Conservation (phyloP, 2,888 invertebrate genomes). For the Barypeithes pellucidus region DNA sequence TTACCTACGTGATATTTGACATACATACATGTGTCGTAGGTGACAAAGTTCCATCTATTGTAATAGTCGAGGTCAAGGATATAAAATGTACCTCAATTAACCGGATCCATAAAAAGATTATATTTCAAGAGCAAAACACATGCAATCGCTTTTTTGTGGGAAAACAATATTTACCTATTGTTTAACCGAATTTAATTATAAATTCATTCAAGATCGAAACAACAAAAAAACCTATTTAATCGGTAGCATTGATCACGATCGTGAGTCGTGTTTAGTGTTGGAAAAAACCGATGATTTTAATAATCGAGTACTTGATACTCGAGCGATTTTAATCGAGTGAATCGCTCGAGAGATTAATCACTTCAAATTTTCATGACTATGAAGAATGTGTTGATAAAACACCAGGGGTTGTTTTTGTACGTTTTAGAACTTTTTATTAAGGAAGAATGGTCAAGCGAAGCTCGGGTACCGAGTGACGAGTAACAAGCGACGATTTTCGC, state of each 20-base stretch:
- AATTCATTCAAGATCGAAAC: constrained; percentile 1
- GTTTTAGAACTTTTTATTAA: too few relatives aligned
- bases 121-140: constrained; percentile 16
- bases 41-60: background rate
- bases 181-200: constrained; percentile 8
- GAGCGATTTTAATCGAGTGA: too few relatives aligned
- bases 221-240: background rate
- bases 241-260: background rate
- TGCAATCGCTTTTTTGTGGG: background rate
- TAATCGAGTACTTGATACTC: too few relatives aligned
- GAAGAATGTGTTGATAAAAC: too few relatives aligned
- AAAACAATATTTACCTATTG: background rate
- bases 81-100: background rate
- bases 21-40: constrained; percentile 4
- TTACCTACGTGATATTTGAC: constrained; percentile 14
- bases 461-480: too few relatives aligned
- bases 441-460: too few relatives aligned
- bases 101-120: constrained; percentile 2
- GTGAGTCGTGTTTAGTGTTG: background rate
- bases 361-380: too few relatives aligned
- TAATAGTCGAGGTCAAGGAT: background rate
- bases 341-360: too few relatives aligned
- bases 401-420: too few relatives aligned
- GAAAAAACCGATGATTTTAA: too few relatives aligned
- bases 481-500: too few relatives aligned